Base-by-base conservation (phyloP, 2,888 invertebrate genomes). In the Melanostoma mellinum region DNA sequence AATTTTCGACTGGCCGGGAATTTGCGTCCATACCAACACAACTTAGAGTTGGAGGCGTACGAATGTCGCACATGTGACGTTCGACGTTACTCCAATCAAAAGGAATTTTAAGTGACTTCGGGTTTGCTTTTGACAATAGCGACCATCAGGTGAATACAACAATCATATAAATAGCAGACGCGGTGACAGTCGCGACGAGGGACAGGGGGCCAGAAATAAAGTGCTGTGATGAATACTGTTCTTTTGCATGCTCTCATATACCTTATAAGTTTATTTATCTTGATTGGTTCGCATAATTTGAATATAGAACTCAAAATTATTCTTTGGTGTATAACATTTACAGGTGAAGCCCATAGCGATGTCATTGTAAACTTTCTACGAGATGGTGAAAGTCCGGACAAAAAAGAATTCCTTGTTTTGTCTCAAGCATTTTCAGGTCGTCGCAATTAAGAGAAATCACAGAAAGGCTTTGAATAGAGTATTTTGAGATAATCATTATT, bases 261-360 rank as follows among this genome's bases (percentile, higher is more conserved):
- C 65, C 71, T 35, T 40, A 71, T 67, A 53, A 48, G 75, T 78
- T 78, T 76, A 76, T 76, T 67, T 76, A 76, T 76, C 61, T 77
- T 63, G 68, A 52, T 53, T 67, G 46, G 65, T 46, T 53, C 30
- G 48, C 63, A 46, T 53, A 69, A 68, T 76, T 68, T 60, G 67
- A 63, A 73, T 82, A 65, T 61, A 56, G 50, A 82, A 77, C 68
- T 77, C 48, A 82, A 77, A 77, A 82, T 77, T 82, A 73, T 77
- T 77, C 81, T 77, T 50, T 44, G 36, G 38, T 42, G 44, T 44
- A 20, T 20, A 20, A 20, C 20, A 20, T 20, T 20, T 20, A 52
- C 10, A 38, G 58, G 53, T 33, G 42, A 48, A 67, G 46, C 73
- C 38, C 8, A n/a, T 40, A 3, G 68, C 56, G 30, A 42, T 53